Evolutionary conservation across 2,113 vertebrate genomes (phyloP).

Genomic region (Aegotheles bennettii): DNA sequence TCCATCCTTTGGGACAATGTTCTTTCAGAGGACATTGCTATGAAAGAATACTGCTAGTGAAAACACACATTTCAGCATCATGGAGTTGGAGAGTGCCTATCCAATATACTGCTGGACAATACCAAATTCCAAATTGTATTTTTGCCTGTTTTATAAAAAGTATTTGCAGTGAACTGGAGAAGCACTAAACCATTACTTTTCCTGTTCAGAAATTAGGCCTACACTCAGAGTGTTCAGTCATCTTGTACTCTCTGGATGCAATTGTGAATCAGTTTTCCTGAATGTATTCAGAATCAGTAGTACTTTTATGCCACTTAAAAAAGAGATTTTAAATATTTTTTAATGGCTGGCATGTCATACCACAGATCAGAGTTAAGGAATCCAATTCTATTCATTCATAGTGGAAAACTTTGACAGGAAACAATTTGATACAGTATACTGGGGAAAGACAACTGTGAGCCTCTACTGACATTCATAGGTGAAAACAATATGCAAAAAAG

Average conservation of each 20-base stretch:
- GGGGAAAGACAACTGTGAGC: not conserved
- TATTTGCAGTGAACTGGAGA: not conserved
- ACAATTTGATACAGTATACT: not conserved
- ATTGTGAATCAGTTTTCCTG: not conserved
- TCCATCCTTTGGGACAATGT: not conserved
- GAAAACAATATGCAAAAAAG: not conserved
- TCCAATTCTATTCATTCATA: not conserved
- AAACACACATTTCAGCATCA: not conserved
- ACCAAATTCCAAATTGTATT: not conserved
- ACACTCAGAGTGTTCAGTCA: not conserved
- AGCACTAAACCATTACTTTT: not conserved
- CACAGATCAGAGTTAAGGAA: not conserved
- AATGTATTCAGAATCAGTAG: not conserved
- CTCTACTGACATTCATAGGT: not conserved
- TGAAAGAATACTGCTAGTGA: not conserved
- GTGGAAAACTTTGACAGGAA: not conserved
- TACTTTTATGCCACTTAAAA: not conserved
- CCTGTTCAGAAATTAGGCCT: not conserved
- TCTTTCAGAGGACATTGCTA: not conserved
- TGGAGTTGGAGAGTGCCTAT: not conserved
- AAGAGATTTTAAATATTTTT: not conserved
- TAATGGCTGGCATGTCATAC: not conserved
- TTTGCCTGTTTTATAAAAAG: not conserved
- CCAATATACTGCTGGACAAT: not conserved
- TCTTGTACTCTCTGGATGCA: not conserved